Evolutionary conservation across 30 jellyfish, hydroid and myxozoan species (phyloP).

Genomic region (Aurelia sp.): DNA sequence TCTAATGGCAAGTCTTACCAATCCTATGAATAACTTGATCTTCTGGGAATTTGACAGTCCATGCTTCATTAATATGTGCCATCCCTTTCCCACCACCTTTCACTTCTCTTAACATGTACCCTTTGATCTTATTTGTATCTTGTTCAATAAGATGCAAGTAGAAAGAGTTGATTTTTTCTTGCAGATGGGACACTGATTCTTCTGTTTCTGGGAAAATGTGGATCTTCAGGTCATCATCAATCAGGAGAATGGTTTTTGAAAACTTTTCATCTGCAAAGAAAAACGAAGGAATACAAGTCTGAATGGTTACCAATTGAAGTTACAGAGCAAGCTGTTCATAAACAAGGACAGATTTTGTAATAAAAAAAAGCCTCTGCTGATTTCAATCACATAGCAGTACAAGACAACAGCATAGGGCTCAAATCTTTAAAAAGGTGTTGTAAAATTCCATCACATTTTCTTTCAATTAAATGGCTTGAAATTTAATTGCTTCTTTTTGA

Average conservation of each 20-base stretch:
- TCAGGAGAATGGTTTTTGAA: constrained; percentile 75
- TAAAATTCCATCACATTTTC: too few species aligned
- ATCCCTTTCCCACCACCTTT: constrained; percentile 38
- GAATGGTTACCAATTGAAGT: too few species aligned
- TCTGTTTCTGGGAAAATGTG: constrained; percentile 90
- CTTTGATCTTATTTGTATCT: constrained; percentile 67
- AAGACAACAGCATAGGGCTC: too few species aligned
- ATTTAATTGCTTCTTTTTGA: too few species aligned
- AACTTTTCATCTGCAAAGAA: constrained; percentile 85
- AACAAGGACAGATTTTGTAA: not conserved
- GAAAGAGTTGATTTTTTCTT: constrained; percentile 61
- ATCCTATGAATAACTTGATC: constrained; percentile 69
- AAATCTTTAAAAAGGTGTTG: too few species aligned
- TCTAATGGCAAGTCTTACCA: not conserved
- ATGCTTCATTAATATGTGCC: constrained; percentile 58
- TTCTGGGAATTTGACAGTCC: constrained; percentile 89
- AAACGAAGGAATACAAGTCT: not conserved
- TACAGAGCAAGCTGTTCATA: too few species aligned
- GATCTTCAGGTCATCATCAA: constrained; percentile 73
- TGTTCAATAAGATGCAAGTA: constrained; percentile 74
- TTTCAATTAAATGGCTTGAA: too few species aligned
- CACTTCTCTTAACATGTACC: constrained; percentile 63
- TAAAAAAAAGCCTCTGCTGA: too few species aligned
- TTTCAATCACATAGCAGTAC: too few species aligned
- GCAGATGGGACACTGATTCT: constrained; percentile 71